Percentiles rank a stretch among this genome's conserved stretches.
These are phyloP conservation scores for Taxidea taxus DNA, from an alignment of 2,113 vertebrate species.

Conservation along the genomic window DNA sequence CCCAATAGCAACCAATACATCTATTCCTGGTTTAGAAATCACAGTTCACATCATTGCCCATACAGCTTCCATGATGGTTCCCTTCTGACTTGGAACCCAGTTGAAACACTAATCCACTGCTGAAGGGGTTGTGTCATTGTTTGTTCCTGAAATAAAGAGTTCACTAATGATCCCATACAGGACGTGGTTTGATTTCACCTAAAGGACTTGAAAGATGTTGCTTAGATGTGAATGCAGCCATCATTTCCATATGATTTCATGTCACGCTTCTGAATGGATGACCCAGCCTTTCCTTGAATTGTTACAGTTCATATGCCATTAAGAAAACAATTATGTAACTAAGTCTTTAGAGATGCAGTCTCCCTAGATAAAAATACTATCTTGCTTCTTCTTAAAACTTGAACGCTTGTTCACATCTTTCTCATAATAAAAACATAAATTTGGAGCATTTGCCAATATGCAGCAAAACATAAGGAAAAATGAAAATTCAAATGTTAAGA, in stretches of 20 bases:
- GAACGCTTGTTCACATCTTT: background rate
- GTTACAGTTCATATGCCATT: background rate
- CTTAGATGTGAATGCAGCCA: no score
- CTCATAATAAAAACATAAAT: background rate
- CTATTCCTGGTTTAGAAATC: background rate
- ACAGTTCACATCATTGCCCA: background rate
- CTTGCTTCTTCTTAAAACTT: background rate
- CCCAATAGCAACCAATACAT: background rate
- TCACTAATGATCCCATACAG: background rate
- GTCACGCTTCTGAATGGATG: background rate
- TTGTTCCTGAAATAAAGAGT: background rate
- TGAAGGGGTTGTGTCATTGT: background rate
- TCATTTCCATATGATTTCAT: background rate
- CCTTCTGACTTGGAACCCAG: background rate
- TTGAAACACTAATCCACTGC: accelerated
- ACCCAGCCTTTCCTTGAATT: accelerated
- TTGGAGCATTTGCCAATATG: background rate
- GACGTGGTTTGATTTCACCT: background rate
- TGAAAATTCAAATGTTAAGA: background rate
- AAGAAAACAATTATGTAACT: background rate
- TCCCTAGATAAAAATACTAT: background rate
- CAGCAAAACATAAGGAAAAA: background rate
- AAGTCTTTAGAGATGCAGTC: background rate
- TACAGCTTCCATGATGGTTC: accelerated
- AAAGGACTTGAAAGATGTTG: background rate